These are phyloP conservation scores for Cyclargus thomasi DNA, from an alignment of 1,140 invertebrate species.

Conservation along the genomic window DNA sequence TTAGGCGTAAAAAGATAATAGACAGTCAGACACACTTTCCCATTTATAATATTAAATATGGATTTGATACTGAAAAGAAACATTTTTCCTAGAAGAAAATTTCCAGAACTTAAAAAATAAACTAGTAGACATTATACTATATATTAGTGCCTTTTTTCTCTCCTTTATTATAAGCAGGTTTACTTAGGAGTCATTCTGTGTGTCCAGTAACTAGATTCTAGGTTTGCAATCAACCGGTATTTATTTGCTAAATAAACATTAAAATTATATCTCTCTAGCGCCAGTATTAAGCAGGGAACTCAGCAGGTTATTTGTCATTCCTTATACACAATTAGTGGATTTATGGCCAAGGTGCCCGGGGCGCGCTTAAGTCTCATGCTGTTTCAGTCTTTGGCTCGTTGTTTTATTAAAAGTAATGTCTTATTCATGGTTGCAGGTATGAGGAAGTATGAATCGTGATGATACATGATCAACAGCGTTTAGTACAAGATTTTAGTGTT, in stretches of 20 bases:
- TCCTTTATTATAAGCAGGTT: background rate
- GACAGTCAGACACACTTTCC: too few species aligned
- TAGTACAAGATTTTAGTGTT: too few species aligned
- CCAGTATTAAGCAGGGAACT: conserved; percentile 2
- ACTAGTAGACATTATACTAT: too few species aligned
- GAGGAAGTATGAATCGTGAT: background rate
- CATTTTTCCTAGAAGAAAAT: too few species aligned
- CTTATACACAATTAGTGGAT: background rate
- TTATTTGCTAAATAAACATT: conserved; percentile 4
- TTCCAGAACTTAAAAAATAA: too few species aligned
- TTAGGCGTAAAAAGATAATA: too few species aligned
- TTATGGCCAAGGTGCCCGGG: background rate
- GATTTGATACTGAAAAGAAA: too few species aligned
- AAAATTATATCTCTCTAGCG: background rate
- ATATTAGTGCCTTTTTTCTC: too few species aligned
- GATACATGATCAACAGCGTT: too few species aligned
- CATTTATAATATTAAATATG: too few species aligned
- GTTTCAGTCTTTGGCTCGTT: background rate
- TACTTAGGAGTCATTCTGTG: background rate
- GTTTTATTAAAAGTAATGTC: background rate
- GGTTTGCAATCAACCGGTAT: background rate
- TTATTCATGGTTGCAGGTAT: background rate
- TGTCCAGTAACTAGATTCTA: background rate
- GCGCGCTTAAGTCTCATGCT: background rate
- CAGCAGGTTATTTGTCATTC: conserved; percentile 2